A percentile compares a stretch with the other conserved stretches of the same genome.
Evolutionary conservation across 2,113 vertebrate genomes (phyloP).

Genomic region (Esox niger): DNA sequence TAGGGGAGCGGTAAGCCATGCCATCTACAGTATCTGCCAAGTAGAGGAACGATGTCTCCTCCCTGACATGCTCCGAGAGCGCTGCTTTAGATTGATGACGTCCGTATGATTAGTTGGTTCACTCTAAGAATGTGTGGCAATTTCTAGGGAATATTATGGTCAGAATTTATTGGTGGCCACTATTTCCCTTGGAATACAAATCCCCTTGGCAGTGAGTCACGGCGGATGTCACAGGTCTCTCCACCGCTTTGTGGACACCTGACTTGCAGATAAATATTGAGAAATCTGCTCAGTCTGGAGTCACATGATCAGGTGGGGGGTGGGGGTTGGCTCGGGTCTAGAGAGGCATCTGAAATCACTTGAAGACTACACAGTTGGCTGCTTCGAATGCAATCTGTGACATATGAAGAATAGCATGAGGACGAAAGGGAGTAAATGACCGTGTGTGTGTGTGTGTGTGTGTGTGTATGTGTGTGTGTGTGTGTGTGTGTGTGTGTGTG

Average conservation of each 20-base stretch:
- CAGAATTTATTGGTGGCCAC: conserved; percentile 43
- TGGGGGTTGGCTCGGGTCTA: not conserved
- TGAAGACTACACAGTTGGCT: not conserved
- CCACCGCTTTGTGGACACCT: conserved; percentile 12
- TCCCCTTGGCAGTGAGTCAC: conserved; percentile 15
- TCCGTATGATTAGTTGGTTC: conserved; percentile 35
- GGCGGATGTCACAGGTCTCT: conserved; percentile 28
- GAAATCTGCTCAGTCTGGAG: conserved; percentile 13
- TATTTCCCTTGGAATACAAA: conserved; percentile 22
- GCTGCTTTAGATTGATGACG: conserved; percentile 32
- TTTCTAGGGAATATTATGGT: conserved; percentile 32
- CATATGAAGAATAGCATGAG: not conserved
- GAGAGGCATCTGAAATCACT: not conserved
- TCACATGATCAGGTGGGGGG: not conserved
- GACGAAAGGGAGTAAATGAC: not conserved
- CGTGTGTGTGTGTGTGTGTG: not conserved
- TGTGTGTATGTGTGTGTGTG: no score
- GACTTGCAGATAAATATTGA: conserved; percentile 26
- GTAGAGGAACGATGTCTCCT: conserved; percentile 26
- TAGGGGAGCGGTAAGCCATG: conserved; percentile 87
- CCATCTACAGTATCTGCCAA: not conserved
- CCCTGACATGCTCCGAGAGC: not conserved
- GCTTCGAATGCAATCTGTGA: not conserved
- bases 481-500: no score
- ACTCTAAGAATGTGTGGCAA: not conserved